Evolutionary conservation across 2,797 vertebrate species (phyloP).

Genomic region (Coendou prehensilis): DNA sequence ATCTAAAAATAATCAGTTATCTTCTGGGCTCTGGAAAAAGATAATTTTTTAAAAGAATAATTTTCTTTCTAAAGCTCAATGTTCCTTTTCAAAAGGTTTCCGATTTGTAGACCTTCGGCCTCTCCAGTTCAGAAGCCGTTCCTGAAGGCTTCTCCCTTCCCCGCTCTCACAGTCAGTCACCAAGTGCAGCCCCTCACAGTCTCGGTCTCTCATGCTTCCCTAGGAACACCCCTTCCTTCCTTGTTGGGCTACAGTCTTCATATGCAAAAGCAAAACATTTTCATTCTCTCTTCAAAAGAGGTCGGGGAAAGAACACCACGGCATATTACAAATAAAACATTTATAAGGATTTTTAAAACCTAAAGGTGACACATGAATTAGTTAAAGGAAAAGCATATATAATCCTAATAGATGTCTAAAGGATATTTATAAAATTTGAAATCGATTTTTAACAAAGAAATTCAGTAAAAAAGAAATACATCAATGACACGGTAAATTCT

Average conservation of each 20-base stretch:
- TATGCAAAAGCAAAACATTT: neutral
- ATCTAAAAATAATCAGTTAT: constrained; percentile 55
- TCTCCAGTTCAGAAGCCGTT: neutral
- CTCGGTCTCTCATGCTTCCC: neutral
- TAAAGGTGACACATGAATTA: neutral
- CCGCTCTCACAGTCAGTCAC: neutral
- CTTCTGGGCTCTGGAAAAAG: constrained; percentile 18
- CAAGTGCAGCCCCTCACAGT: neutral
- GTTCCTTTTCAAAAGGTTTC: constrained; percentile 7
- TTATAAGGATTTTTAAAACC: neutral
- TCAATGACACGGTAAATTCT: constrained; percentile 33
- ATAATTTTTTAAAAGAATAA: neutral
- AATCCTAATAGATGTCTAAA: constrained; percentile 11
- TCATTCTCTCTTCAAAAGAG: neutral
- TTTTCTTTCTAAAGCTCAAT: neutral
- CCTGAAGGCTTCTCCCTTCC: neutral
- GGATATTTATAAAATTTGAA: constrained; percentile 39
- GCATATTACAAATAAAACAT: neutral
- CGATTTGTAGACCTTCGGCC: neutral
- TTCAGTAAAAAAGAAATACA: constrained; percentile 6
- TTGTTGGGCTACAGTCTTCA: neutral
- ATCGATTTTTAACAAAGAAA: constrained; percentile 55
- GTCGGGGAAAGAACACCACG: neutral
- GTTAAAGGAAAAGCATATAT: constrained; percentile 25
- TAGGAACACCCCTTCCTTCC: neutral